Conservation (phyloP, 92 coral and sea anemone genomes). For the Palythoa grandiflora region DNA sequence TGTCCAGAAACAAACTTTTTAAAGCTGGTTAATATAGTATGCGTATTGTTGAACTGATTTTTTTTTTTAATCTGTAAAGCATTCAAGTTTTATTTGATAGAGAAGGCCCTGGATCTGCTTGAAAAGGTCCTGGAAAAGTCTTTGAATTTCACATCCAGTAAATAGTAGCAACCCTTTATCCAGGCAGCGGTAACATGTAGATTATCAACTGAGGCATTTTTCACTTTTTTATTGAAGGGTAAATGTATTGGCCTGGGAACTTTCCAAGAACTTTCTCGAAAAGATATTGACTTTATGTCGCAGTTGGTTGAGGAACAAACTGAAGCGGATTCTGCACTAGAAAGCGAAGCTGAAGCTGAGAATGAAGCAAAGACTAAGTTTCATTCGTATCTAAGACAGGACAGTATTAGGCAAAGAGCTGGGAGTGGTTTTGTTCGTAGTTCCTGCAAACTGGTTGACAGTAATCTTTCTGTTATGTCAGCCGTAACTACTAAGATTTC, state of each 20-base stretch:
- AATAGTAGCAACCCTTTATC: too few species aligned
- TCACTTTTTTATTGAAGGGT: slow-evolving; percentile 40
- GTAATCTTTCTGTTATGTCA: slow-evolving; percentile 70
- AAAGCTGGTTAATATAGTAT: too few species aligned
- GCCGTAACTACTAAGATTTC: slow-evolving; percentile 59
- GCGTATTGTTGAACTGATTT: too few species aligned
- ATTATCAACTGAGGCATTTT: too few species aligned
- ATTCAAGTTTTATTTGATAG: too few species aligned
- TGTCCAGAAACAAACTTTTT: too few species aligned
- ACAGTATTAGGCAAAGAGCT: slow-evolving; percentile 13
- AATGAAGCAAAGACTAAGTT: neutral
- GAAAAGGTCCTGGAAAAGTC: too few species aligned
- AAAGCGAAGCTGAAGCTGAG: slow-evolving; percentile 46
- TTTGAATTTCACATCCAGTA: too few species aligned
- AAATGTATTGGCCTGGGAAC: slow-evolving; percentile 60
- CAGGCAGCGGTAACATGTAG: too few species aligned
- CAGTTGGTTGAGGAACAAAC: slow-evolving; percentile 53
- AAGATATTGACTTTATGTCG: slow-evolving; percentile 59
- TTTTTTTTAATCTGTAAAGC: too few species aligned
- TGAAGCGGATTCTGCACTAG: slow-evolving; percentile 48
- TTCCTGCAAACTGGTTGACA: slow-evolving; percentile 57
- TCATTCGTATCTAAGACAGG: slow-evolving; percentile 62
- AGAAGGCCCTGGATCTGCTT: too few species aligned
- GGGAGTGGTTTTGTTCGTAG: slow-evolving; percentile 17
- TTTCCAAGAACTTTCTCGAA: slow-evolving; percentile 62